Conservation (phyloP, 2,797 vertebrate species). For the Poecilia velifera region DNA sequence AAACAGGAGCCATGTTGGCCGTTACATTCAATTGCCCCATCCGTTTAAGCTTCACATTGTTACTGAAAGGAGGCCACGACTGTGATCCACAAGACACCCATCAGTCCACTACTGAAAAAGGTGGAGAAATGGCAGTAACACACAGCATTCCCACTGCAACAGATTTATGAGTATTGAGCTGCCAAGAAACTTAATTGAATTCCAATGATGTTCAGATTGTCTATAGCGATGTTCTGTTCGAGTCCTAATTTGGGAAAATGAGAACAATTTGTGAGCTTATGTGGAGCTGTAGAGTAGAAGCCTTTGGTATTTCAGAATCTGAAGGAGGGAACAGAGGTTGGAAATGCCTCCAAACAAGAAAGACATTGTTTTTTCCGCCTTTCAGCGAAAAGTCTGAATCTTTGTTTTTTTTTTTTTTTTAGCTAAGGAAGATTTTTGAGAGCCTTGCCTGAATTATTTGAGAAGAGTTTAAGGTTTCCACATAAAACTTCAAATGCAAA, state of each 20-base stretch:
- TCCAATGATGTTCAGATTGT: slow-evolving; percentile 38
- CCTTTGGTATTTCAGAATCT: slow-evolving; percentile 75
- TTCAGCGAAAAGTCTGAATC: slow-evolving; percentile 50
- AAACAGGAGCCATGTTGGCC: slow-evolving; percentile 42
- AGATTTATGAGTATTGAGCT: slow-evolving; percentile 27
- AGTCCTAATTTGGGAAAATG: slow-evolving; percentile 59
- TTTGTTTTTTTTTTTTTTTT: slow-evolving; percentile 55
- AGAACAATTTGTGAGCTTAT: slow-evolving; percentile 78
- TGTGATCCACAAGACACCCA: slow-evolving; percentile 39
- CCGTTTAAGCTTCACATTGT: slow-evolving; percentile 34
- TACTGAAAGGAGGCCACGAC: slow-evolving; percentile 28
- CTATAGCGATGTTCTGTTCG: slow-evolving; percentile 71
- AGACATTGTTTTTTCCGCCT: slow-evolving; percentile 64
- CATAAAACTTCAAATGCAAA: slow-evolving; percentile 1
- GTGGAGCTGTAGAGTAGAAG: slow-evolving; percentile 59
- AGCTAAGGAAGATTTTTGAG: not conserved
- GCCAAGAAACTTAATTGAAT: slow-evolving; percentile 45
- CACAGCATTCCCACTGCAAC: slow-evolving; percentile 22
- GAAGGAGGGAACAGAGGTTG: slow-evolving; percentile 69
- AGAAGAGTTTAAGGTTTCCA: slow-evolving; percentile 56
- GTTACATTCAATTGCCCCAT: slow-evolving; percentile 36
- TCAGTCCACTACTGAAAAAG: slow-evolving; percentile 17
- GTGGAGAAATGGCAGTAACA: slow-evolving; percentile 23
- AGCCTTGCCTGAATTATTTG: slow-evolving; percentile 32
- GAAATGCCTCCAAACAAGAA: slow-evolving; percentile 78